Base-by-base conservation (phyloP, 2,888 invertebrate species). In the Polydrusus pterygomalis region DNA sequence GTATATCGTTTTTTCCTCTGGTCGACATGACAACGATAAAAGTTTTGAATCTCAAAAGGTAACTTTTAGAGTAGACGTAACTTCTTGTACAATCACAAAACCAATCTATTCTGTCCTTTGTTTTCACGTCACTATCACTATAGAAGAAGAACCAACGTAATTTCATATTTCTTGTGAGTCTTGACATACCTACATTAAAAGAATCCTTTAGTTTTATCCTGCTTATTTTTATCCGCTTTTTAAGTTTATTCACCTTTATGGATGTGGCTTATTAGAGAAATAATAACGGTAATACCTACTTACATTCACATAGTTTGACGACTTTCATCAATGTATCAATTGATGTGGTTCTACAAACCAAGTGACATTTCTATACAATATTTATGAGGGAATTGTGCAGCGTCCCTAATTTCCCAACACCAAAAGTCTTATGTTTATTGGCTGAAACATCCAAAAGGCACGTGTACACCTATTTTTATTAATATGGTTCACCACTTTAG, bases 71-170 rank as follows among this genome's bases (percentile, higher is more conserved):
- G 70, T 67, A 62, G 71, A 77, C 71, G 62, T 58, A 71, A 74
- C 75, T 74, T 54, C 34, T 64, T 72, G 56, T 65, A 72, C 51
- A 72, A 72, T 40, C n/a, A 51, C 43, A 56, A 71, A 68, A 77
- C 70, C 79, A 77, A 75, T 69, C 68, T 72, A 56, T 70, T 71
- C 70, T 75, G 25, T 74, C 65, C 79, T 81, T 81, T 76, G 70
- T 81, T 79, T 79, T 74, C 77, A 73, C 79, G 79, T 79, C 80
- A 70, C 68, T 69, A 51, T 76, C 82, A 82, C 84, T 85, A 60
- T 75, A 87, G 87, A 87, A 87, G 87, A 87, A 87, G 87, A 87
- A 83, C 84, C 87, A 83, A 85, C 86, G 83, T 87, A 86, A 86
- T 82, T 84, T 84, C 82, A 83, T 80, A 78, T 81, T 84, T 81